Evolutionary conservation across 2,113 vertebrate species (phyloP).

Genomic region (Herpailurus yagouaroundi): DNA sequence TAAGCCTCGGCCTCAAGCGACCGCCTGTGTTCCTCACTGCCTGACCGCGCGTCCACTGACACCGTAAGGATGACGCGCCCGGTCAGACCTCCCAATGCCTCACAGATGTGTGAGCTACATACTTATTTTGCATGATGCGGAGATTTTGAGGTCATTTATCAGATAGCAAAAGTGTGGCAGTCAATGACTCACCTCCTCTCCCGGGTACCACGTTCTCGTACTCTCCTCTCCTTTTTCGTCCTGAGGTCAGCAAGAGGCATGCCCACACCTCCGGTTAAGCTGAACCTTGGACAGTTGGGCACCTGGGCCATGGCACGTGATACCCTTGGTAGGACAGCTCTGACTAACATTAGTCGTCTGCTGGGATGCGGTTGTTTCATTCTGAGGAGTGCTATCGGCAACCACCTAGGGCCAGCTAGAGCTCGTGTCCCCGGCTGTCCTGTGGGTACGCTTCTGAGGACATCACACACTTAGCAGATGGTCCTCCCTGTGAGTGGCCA

Average conservation of each 20-base stretch:
- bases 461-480: neutral
- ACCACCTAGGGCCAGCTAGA: neutral
- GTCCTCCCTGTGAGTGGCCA: neutral
- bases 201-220: neutral
- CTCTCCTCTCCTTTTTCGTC: neutral
- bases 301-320: neutral
- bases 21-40: neutral
- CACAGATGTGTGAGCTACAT: neutral
- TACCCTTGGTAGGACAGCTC: neutral
- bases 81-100: neutral
- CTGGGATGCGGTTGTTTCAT: neutral
- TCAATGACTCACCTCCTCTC: neutral
- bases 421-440: neutral
- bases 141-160: conserved; percentile 15
- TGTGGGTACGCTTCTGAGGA: neutral
- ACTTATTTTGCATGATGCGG: neutral
- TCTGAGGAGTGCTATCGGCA: neutral
- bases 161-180: neutral
- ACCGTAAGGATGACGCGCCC: neutral
- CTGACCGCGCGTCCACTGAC: neutral
- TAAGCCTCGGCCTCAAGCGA: neutral
- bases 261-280: neutral
- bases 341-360: neutral
- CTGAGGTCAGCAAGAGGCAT: no score
- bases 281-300: neutral